phyloP scores from a whole-genome alignment of 1,140 invertebrate genomes.

The Uloborus diversus region DNA sequence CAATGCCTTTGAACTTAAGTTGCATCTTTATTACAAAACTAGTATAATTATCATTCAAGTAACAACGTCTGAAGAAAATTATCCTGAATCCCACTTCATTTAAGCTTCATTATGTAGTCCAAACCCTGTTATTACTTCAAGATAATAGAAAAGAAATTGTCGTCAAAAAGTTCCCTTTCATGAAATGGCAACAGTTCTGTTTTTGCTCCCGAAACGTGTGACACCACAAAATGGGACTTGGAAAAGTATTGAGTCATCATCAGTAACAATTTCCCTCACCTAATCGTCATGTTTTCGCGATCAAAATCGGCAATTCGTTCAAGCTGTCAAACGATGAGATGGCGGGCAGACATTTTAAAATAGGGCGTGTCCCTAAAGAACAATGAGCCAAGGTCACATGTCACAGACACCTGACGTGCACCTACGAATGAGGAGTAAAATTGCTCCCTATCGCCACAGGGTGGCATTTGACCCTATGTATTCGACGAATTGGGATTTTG shows the following conservation, averaged over 20 bases:
- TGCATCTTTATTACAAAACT: no score
- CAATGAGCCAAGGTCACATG: slow-evolving; percentile 27
- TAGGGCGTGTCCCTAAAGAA: slow-evolving; percentile 3
- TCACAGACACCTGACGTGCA: slow-evolving; percentile 33
- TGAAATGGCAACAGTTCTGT: no score
- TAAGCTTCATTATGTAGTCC: no score
- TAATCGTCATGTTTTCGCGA: neutral
- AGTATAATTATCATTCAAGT: no score
- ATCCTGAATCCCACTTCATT: no score
- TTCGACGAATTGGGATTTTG: neutral
- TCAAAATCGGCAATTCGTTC: slow-evolving; percentile 37
- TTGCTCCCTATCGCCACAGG: neutral
- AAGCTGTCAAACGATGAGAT: slow-evolving; percentile 17
- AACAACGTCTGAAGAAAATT: no score
- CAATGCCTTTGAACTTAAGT: no score
- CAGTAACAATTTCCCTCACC: neutral
- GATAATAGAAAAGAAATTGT: no score
- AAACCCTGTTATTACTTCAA: no score
- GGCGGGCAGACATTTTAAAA: neutral
- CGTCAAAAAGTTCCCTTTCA: no score
- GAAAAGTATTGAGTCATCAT: slow-evolving; percentile 17
- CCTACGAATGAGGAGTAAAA: slow-evolving; percentile 28
- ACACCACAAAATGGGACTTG: no score
- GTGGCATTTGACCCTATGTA: neutral
- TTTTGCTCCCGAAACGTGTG: no score